These are phyloP conservation scores for Cephus cinctus DNA, from an alignment of 1,140 invertebrate species.

Conservation along the genomic window DNA sequence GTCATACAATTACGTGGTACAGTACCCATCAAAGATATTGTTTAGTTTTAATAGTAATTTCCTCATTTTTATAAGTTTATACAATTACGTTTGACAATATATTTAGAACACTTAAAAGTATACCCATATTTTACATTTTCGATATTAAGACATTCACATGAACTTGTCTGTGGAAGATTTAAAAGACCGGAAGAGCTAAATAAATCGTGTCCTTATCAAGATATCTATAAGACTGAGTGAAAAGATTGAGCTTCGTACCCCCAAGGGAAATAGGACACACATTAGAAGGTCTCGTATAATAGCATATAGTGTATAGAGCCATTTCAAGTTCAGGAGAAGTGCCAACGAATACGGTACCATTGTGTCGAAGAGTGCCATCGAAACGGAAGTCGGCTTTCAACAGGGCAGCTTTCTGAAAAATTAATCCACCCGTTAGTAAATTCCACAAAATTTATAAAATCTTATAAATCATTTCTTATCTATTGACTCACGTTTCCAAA, in stretches of 20 bases:
- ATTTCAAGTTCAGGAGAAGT: constrained; percentile 91
- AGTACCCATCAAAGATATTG: too few species aligned
- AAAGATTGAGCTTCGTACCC: constrained; percentile 66
- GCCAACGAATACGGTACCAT: constrained; percentile 81
- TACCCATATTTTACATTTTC: too few species aligned
- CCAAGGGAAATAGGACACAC: constrained; percentile 72
- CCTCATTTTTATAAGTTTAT: too few species aligned
- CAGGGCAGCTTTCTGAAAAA: constrained; percentile 63
- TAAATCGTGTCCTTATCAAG: constrained; percentile 75
- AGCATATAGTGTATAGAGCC: constrained; percentile 85
- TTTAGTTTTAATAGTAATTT: too few species aligned
- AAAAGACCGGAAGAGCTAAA: constrained; percentile 69
- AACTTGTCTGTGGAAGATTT: too few species aligned
- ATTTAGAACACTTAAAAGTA: too few species aligned
- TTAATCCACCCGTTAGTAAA: constrained; percentile 25
- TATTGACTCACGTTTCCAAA: constrained; percentile 65
- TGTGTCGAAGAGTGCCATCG: constrained; percentile 70
- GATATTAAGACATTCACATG: too few species aligned
- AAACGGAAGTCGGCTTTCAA: constrained; percentile 79
- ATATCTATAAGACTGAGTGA: constrained; percentile 70
- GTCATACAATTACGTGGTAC: too few species aligned
- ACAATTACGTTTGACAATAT: too few species aligned
- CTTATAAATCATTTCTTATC: not conserved
- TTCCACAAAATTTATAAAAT: constrained; percentile 5
- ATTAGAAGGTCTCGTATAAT: constrained; percentile 68